Percentiles rank a stretch among this genome's conserved stretches.
Conservation (phyloP, 2,797 vertebrate species). For the Bovichtus variegatus region DNA sequence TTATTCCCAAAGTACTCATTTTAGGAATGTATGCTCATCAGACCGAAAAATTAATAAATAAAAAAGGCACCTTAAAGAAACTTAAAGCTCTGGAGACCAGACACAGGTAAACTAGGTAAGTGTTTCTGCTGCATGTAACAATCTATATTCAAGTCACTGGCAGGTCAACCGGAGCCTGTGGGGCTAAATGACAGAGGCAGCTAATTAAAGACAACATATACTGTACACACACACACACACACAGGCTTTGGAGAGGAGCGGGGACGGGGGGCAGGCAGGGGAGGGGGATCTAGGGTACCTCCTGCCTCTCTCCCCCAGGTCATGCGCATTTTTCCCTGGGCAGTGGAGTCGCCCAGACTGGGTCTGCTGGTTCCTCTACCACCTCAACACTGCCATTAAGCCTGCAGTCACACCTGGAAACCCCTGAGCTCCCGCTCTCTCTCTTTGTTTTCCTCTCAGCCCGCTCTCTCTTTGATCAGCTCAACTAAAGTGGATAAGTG, state of each 20-base stretch:
- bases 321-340: slow-evolving; percentile 79
- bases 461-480: slow-evolving; percentile 60
- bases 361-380: slow-evolving; percentile 56
- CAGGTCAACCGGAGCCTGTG: slow-evolving; percentile 65
- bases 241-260: background rate
- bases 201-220: slow-evolving; percentile 77
- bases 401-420: slow-evolving; percentile 76
- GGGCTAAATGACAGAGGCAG: slow-evolving; percentile 59
- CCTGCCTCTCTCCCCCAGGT: slow-evolving; percentile 68
- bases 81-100: background rate
- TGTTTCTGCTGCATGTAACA: slow-evolving; percentile 50
- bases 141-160: slow-evolving; percentile 47
- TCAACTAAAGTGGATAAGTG: slow-evolving; percentile 14
- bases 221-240: slow-evolving; percentile 19
- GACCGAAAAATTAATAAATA: too few relatives aligned
- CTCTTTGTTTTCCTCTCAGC: slow-evolving; percentile 18
- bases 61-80: too few relatives aligned
- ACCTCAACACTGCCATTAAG: slow-evolving; percentile 66
- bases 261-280: background rate
- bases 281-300: slow-evolving; percentile 26
- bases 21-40: too few relatives aligned
- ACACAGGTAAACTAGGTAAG: slow-evolving; percentile 1
- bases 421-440: slow-evolving; percentile 42
- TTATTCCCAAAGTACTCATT: too few relatives aligned
- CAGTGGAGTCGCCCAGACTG: slow-evolving; percentile 79